phyloP scores from a whole-genome alignment of 2,113 vertebrate species.

The Halichoeres trimaculatus region DNA sequence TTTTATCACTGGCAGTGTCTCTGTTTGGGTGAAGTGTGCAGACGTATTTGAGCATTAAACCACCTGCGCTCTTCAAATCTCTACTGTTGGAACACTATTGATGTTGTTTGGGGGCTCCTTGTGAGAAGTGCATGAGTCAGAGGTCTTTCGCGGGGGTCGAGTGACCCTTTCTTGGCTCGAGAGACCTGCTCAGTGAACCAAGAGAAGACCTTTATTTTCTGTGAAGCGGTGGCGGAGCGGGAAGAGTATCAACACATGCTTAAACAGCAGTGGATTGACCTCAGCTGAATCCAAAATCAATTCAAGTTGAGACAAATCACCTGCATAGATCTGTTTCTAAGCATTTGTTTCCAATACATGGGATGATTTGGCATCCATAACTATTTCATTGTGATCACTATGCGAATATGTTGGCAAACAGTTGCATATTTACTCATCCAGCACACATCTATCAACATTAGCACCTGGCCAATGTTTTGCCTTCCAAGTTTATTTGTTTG shows the following conservation, averaged over 20 bases:
- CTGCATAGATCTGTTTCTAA: not conserved
- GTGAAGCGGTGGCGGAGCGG: slow-evolving; percentile 18
- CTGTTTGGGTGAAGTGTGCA: slow-evolving; percentile 17
- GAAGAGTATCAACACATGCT: slow-evolving; percentile 22
- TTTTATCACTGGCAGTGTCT: slow-evolving; percentile 27
- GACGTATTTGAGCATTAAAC: slow-evolving; percentile 29
- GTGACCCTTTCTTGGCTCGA: slow-evolving; percentile 41
- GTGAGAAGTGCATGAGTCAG: slow-evolving; percentile 57
- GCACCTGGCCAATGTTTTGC: too few species aligned
- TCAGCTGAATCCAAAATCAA: slow-evolving; percentile 12
- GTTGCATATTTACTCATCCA: not conserved
- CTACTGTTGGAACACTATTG: slow-evolving; percentile 9
- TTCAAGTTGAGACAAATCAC: not conserved
- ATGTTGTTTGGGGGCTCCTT: slow-evolving; percentile 30
- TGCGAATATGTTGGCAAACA: too few species aligned
- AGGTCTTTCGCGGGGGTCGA: slow-evolving; percentile 30
- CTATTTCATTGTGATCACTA: too few species aligned
- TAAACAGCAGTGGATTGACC: slow-evolving; percentile 41
- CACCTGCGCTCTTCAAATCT: slow-evolving; percentile 28
- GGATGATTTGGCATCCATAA: too few species aligned
- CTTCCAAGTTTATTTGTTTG: too few species aligned
- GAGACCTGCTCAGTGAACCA: slow-evolving; percentile 51
- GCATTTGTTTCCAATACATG: too few species aligned
- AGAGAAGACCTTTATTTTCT: slow-evolving; percentile 45
- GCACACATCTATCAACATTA: too few species aligned